These are phyloP conservation scores for Drosophila gunungcola DNA, from an alignment of 1,140 invertebrate species.

Conservation along the genomic window DNA sequence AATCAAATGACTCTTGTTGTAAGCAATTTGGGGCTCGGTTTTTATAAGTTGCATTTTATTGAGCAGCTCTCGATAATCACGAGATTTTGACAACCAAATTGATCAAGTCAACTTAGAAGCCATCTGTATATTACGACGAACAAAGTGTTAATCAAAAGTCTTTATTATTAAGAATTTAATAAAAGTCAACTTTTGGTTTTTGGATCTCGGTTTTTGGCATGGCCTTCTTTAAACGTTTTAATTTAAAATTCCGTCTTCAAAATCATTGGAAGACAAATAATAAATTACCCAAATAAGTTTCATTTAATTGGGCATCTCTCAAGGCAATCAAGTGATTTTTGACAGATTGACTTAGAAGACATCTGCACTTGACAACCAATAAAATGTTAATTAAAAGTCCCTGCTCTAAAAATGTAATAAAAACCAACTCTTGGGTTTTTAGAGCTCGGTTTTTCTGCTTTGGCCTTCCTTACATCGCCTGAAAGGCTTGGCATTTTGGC, in stretches of 20 bases:
- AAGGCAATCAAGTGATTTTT: slow-evolving; percentile 18
- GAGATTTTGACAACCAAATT: too few species aligned
- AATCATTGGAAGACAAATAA: slow-evolving; percentile 42
- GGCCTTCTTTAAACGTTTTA: slow-evolving; percentile 24
- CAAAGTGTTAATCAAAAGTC: too few species aligned
- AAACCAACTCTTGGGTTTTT: background rate
- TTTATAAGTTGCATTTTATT: too few species aligned
- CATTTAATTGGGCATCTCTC: slow-evolving; percentile 37
- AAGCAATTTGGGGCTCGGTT: too few species aligned
- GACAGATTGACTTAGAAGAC: background rate
- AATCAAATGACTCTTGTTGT: too few species aligned
- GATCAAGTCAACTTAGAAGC: too few species aligned
- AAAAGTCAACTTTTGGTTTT: too few species aligned
- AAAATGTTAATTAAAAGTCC: background rate
- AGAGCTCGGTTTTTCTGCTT: slow-evolving; percentile 2
- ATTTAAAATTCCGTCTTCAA: slow-evolving; percentile 35
- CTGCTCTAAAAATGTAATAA: slow-evolving; percentile 10
- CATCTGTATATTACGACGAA: too few species aligned
- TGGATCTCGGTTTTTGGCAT: too few species aligned
- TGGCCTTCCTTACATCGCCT: slow-evolving; percentile 22
- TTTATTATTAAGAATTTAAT: too few species aligned
- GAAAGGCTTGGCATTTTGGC: slow-evolving; percentile 31
- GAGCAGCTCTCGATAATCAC: too few species aligned
- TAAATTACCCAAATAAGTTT: slow-evolving; percentile 42
- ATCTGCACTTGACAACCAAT: background rate